Conservation (phyloP, 2,888 invertebrate species). For the Cephus nigrinus region DNA sequence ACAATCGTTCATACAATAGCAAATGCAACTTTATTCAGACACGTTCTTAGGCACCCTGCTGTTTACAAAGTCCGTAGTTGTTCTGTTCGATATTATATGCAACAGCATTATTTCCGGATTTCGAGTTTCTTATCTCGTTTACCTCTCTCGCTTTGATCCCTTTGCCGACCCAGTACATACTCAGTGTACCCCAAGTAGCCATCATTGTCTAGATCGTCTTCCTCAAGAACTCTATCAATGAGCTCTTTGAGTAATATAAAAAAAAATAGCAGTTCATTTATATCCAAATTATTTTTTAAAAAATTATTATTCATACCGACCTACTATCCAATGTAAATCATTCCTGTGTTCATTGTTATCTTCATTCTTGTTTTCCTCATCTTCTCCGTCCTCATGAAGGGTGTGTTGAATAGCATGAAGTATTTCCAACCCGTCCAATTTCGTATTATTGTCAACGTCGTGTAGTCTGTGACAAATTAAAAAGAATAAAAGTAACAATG, state of each 20-base stretch:
- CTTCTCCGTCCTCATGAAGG: constrained; percentile 70
- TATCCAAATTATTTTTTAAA: neutral
- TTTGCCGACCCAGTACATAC: constrained; percentile 70
- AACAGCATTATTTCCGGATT: constrained; percentile 27
- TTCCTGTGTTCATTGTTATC: constrained; percentile 56
- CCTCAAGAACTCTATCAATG: constrained; percentile 84
- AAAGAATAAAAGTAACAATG: no score
- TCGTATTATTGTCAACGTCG: constrained; percentile 90
- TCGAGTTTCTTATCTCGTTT: constrained; percentile 34
- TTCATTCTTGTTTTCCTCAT: constrained; percentile 56
- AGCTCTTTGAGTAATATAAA: constrained; percentile 72
- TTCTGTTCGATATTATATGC: neutral
- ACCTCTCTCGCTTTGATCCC: constrained; percentile 41
- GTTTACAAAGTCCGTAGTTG: no score
- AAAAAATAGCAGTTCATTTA: no score
- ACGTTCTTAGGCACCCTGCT: no score
- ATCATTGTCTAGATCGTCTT: constrained; percentile 87
- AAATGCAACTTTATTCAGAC: no score
- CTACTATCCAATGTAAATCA: constrained; percentile 48
- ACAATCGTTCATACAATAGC: no score
- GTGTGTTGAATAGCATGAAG: constrained; percentile 85
- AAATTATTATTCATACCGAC: constrained; percentile 30
- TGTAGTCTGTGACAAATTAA: constrained; percentile 70
- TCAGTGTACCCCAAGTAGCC: constrained; percentile 90
- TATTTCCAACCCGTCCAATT: constrained; percentile 90